phyloP scores from a whole-genome alignment of 2,888 invertebrate genomes.

The Argyresthia albistria region DNA sequence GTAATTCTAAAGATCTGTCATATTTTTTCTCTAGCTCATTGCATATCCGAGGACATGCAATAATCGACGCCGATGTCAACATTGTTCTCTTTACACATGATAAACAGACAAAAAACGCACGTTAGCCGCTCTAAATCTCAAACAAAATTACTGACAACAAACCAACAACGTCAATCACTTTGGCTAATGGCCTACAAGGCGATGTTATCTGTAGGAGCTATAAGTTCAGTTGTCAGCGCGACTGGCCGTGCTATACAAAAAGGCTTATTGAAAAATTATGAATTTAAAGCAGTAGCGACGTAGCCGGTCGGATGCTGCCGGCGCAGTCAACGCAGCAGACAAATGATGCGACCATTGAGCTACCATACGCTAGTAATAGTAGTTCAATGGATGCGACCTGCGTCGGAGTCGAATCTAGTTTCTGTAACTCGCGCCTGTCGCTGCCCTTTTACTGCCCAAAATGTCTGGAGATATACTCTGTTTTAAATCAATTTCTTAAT shows the following conservation, averaged over 20 bases:
- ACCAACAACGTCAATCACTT: slow-evolving; percentile 67
- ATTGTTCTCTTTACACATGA: slow-evolving; percentile 33
- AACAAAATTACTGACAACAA: slow-evolving; percentile 68
- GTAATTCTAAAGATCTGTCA: too few species aligned
- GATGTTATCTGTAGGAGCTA: slow-evolving; percentile 52
- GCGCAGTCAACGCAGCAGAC: slow-evolving; percentile 20
- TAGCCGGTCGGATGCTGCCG: slow-evolving; percentile 22
- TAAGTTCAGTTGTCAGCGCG: slow-evolving; percentile 63
- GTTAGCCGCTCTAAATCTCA: slow-evolving; percentile 53
- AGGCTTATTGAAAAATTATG: slow-evolving; percentile 50
- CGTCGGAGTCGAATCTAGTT: too few species aligned
- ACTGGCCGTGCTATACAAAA: slow-evolving; percentile 31
- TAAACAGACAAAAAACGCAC: slow-evolving; percentile 30
- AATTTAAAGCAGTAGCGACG: slow-evolving; percentile 43
- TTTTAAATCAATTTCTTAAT: too few species aligned
- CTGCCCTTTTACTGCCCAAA: too few species aligned
- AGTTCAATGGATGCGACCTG: slow-evolving; percentile 24
- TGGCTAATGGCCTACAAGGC: slow-evolving; percentile 59
- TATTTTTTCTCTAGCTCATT: background rate
- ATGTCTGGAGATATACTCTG: too few species aligned
- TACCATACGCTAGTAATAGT: too few species aligned
- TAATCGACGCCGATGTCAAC: slow-evolving; percentile 37
- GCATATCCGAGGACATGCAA: slow-evolving; percentile 16
- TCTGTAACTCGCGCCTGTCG: too few species aligned
- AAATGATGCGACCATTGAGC: slow-evolving; percentile 48